Evolutionary conservation across 2,888 invertebrate genomes (phyloP), one percentile per base, ranked within the genome.

Genomic region (Dione vanillae): DNA sequence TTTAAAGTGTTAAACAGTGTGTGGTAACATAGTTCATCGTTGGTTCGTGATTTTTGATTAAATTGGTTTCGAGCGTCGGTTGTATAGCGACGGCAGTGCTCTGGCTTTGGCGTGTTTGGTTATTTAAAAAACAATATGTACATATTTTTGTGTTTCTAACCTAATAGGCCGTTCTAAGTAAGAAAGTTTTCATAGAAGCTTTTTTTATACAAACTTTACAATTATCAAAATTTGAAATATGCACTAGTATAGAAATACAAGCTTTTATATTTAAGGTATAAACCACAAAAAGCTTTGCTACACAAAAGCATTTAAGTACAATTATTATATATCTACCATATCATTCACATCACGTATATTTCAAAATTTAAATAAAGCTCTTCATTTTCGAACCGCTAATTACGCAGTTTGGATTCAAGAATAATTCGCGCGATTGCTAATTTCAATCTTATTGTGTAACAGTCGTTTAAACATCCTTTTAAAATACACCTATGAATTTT

Each of bases 281-380:
- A 19, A 6, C 19, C 5, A 6, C 19, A 49, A 49, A 0, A 3
- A 11, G 5, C 11, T 11, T 19, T 11, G 19, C 2, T 1, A 16
- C 9, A 19, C 12, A 20, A 49, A 20, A 49, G 9, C 0, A 2
- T n/a, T 49, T 27, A 35, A n/a, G 20, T 12, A 62, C 71, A 56
- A 65, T 70, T 70, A 61, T 52, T 61, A 68, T 52, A 73, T 54
- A 51, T 69, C 59, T 27, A 7, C 90, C 88, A 90, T 89, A 87
- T 90, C 86, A 92, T 92, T 91, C 92, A 83, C 78, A 73, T 76
- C 89, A 90, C 92, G 92, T 92, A 83, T 86, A 88, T 87, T 88
- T 91, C 91, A 89, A 90, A 92, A 92, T 92, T 92, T 91, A 89
- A 92, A 92, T 90, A 91, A 87, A 88, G 89, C 87, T 88, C 90